Base-by-base conservation (phyloP, 2,888 invertebrate genomes). In the Nomada ruficornis region DNA sequence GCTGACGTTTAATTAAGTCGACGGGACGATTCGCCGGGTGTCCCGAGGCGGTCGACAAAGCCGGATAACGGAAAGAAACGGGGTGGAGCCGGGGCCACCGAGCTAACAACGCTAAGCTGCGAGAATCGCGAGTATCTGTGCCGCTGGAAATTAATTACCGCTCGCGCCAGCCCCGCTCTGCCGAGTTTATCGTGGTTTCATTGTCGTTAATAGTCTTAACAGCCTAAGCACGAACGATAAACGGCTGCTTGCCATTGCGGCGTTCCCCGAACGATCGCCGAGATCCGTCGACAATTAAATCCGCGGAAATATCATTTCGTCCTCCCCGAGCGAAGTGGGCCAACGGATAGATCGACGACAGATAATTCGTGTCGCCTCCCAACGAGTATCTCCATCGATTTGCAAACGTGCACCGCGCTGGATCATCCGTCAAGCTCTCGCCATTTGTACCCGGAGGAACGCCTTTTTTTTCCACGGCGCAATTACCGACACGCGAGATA, bases 1-100 rank as follows among this genome's bases (percentile, higher is more conserved):
- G 50, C 36, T 70, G 77, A 80, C 80, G 80, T 80, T 80, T 80
- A 80, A 80, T 80, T 77, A 71, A 80, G 71, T 62, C 77, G 77
- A 42, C 80, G 57, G 47, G 26, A 13, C 72, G 77, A 65, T 65
- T 60, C 77, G 23, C 20, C 4, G 57, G 63, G 60, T 67, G 78
- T 47, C 75, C 50, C 75, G 63, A 29, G 75, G 50, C 79, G 63
- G 68, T 63, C 42, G 78, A 75, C 75, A 52, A 57, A 68, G 75
- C 68, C 68, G 63, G 59, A 75, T 64, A 63, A 75, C 60, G 65
- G 67, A 71, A 80, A 80, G 77, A 70, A 80, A 65, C 60, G 65
- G 23, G n/a, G 60, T 13, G 47, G 23, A 59, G 15, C 69, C 26
- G 50, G 42, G 2, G 11, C 26, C 47, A 57, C 11, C 52, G 13